Conservation (phyloP, 2,113 vertebrate genomes). For the Psittacula cyanocephala region DNA sequence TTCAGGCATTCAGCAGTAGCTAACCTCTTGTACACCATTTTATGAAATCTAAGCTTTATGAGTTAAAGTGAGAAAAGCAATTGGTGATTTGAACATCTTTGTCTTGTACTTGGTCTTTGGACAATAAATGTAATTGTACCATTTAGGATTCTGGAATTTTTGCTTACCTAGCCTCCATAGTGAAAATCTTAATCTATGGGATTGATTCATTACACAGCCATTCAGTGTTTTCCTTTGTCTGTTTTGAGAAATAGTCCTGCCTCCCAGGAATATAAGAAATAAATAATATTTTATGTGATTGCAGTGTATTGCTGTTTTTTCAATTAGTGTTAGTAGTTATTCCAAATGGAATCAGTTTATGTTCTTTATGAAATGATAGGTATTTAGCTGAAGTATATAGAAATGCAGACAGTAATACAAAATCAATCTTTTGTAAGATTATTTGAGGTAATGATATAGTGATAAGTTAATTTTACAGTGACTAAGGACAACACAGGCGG, state of each 20-base stretch:
- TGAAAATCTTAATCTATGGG: background rate
- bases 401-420: conserved; percentile 27
- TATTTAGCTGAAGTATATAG: conserved; percentile 25
- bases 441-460: conserved; percentile 40
- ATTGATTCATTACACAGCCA: background rate
- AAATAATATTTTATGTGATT: background rate
- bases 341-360: background rate
- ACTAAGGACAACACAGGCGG: conserved; percentile 36
- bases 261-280: background rate
- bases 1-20: background rate
- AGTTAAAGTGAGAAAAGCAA: background rate
- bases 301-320: background rate
- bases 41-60: background rate
- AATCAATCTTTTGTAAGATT: conserved; percentile 52
- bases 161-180: background rate
- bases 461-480: conserved; percentile 52
- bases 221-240: background rate
- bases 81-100: background rate
- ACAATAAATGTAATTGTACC: background rate
- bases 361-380: conserved; percentile 17
- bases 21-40: background rate
- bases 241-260: background rate
- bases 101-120: background rate
- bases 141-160: background rate
- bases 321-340: background rate